phyloP scores from a whole-genome alignment of 2,113 vertebrate genomes.

The Tenebrosternarchus preto region DNA sequence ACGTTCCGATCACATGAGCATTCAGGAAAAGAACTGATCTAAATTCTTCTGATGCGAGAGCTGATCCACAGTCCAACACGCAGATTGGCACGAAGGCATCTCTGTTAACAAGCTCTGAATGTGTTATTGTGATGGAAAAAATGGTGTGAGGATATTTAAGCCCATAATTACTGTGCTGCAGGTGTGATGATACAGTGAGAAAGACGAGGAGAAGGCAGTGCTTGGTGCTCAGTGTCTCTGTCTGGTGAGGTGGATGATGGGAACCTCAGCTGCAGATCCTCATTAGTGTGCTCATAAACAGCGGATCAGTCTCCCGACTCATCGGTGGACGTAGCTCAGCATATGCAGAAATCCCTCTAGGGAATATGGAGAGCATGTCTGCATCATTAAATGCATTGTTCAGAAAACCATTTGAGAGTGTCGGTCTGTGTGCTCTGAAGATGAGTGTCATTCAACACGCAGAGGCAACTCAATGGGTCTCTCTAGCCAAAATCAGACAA shows the following conservation, averaged over 20 bases:
- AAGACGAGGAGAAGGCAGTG: background rate
- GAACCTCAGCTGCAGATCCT: constrained; percentile 25
- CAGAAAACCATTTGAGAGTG: too few species aligned
- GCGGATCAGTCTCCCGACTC: constrained; percentile 7
- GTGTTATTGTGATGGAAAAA: background rate
- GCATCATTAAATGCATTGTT: constrained; percentile 9
- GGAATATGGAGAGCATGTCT: background rate
- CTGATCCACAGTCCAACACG: background rate
- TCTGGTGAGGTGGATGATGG: constrained; percentile 25
- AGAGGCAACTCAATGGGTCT: too few species aligned
- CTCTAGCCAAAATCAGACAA: too few species aligned
- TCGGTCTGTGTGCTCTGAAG: too few species aligned
- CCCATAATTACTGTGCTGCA: constrained; percentile 2
- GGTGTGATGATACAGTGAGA: constrained; percentile 15
- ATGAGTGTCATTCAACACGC: too few species aligned
- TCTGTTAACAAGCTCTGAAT: background rate
- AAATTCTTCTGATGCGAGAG: constrained; percentile 15
- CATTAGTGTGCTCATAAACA: constrained; percentile 43
- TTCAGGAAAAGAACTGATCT: background rate
- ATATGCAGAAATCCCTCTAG: constrained; percentile 1
- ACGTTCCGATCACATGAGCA: background rate
- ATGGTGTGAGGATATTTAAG: background rate
- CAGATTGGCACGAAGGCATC: background rate
- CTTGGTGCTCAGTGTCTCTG: constrained; percentile 16
- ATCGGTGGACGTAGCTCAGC: background rate